phyloP scores from a whole-genome alignment of 2,113 vertebrate genomes.

The Notiomystis cincta region DNA sequence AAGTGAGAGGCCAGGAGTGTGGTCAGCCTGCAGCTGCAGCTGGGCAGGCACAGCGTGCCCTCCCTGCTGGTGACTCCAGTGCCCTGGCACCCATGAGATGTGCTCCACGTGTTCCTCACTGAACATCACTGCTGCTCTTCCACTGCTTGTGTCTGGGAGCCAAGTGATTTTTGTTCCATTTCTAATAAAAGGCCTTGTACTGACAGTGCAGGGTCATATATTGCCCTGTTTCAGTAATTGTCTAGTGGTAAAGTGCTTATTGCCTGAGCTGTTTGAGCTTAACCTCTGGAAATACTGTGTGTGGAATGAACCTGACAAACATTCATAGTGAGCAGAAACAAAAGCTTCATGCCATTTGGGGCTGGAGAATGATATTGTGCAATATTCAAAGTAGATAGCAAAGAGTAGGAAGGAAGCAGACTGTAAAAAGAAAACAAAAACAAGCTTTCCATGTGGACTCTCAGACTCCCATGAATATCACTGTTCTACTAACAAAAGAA shows the following conservation, averaged over 20 bases:
- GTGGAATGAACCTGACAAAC: background rate
- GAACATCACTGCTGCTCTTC: background rate
- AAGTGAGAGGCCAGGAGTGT: background rate
- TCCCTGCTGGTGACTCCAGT: background rate
- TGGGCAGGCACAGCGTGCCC: rapidly evolving
- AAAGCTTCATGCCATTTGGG: background rate
- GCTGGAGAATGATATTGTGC: background rate
- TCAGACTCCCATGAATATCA: background rate
- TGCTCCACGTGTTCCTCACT: background rate
- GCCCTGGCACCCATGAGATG: background rate
- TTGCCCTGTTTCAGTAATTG: background rate
- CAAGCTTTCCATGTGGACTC: background rate
- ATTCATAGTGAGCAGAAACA: background rate
- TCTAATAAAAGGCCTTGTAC: background rate
- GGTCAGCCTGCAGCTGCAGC: background rate
- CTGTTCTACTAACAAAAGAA: background rate
- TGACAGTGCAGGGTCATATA: background rate
- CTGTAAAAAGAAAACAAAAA: background rate
- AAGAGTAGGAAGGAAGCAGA: background rate
- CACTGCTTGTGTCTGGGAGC: background rate
- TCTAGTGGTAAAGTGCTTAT: background rate
- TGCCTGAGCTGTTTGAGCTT: background rate
- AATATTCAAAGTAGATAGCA: background rate
- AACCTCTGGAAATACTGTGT: background rate
- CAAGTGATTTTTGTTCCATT: background rate